A percentile compares a stretch with the other conserved stretches of the same genome.
Evolutionary conservation across 2,113 vertebrate genomes (phyloP).

Genomic region (Entomyzon cyanotis): DNA sequence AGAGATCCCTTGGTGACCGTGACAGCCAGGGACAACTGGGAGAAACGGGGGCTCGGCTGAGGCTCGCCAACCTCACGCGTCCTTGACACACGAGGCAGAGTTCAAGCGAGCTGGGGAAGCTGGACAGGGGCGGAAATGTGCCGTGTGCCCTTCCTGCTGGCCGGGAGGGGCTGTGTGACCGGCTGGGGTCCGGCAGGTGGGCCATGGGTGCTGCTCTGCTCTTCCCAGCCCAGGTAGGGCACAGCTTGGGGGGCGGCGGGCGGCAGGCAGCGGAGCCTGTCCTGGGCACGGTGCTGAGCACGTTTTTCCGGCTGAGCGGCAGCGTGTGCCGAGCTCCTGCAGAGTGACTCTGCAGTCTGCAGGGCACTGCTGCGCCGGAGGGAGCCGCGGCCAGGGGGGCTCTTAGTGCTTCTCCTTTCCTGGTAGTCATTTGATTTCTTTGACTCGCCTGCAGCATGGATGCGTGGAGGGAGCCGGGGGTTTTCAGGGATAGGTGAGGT

Average conservation of each 20-base stretch:
- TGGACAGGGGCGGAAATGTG: neutral
- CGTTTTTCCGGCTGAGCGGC: constrained; percentile 18
- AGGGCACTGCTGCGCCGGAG: constrained; percentile 3
- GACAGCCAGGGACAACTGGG: fast-evolving
- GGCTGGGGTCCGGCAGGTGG: fast-evolving
- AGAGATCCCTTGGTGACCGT: neutral
- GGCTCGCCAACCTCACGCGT: neutral
- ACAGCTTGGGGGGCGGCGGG: neutral
- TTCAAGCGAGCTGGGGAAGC: neutral
- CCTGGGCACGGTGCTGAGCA: neutral
- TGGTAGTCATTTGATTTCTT: neutral
- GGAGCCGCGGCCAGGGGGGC: neutral
- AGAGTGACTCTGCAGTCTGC: constrained; percentile 68
- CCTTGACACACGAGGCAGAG: neutral
- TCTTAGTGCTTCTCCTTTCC: neutral
- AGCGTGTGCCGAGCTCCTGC: neutral
- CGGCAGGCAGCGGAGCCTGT: neutral
- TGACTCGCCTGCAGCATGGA: fast-evolving
- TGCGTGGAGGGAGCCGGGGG: fast-evolving
- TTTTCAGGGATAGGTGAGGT: neutral
- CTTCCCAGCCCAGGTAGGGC: neutral
- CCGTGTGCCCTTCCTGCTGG: neutral
- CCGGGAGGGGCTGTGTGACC: fast-evolving
- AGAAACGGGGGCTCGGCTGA: fast-evolving
- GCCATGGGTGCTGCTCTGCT: fast-evolving